Percentiles rank a stretch among this genome's conserved stretches.
Conservation (phyloP, 2,113 vertebrate genomes). For the Sapajus apella region DNA sequence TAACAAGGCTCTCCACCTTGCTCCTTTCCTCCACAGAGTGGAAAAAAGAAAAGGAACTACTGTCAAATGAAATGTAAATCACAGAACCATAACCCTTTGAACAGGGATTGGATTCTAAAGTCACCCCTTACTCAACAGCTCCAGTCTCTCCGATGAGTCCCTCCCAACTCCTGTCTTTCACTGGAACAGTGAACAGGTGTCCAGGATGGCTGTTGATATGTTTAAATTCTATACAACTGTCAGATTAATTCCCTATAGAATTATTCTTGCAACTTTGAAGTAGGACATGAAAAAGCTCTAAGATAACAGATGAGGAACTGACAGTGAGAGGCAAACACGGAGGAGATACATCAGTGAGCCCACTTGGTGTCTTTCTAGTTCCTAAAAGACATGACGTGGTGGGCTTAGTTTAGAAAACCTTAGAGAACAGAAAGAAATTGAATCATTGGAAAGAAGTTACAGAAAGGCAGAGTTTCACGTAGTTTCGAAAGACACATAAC, state of each 20-base stretch:
- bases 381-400: not conserved
- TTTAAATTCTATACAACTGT: not conserved
- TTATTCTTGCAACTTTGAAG: not conserved
- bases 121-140: not conserved
- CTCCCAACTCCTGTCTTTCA: not conserved
- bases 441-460: not conserved
- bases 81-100: not conserved
- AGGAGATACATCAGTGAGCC: not conserved
- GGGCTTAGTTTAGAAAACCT: slow-evolving; percentile 1
- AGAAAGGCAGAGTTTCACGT: not conserved
- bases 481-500: not conserved
- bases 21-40: not conserved
- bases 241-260: not conserved
- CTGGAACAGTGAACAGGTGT: not conserved
- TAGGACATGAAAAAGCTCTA: not conserved
- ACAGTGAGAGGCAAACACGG: not conserved
- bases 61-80: not conserved
- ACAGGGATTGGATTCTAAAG: not conserved
- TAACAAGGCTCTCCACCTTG: not conserved
- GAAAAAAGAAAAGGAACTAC: not conserved
- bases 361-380: not conserved
- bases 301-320: not conserved
- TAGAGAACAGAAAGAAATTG: not conserved
- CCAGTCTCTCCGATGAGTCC: not conserved
- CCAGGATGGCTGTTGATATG: not conserved